phyloP scores from a whole-genome alignment of 2,797 vertebrate species.

The Notolepis coatsorum region DNA sequence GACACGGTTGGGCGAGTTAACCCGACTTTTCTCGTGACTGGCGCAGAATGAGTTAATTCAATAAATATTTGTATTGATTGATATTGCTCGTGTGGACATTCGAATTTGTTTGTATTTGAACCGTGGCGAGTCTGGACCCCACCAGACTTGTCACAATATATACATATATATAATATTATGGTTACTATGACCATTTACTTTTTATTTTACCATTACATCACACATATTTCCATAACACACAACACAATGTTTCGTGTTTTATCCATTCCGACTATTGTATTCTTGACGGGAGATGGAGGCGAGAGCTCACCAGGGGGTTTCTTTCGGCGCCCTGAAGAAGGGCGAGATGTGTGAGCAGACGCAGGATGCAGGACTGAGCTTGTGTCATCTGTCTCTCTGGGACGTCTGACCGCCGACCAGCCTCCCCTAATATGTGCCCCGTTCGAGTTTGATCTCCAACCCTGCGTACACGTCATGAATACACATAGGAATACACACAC shows the following conservation, averaged over 20 bases:
- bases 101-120: too few species aligned
- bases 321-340: constrained; percentile 72
- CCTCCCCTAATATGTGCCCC: constrained; percentile 74
- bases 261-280: not conserved
- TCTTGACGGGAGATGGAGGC: not conserved
- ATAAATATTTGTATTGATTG: too few species aligned
- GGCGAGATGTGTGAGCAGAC: constrained; percentile 74
- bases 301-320: constrained; percentile 53
- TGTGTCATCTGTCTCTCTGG: constrained; percentile 66
- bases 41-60: too few species aligned
- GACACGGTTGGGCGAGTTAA: too few species aligned
- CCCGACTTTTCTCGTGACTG: too few species aligned
- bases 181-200: too few species aligned
- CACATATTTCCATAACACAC: not conserved
- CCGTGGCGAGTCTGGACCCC: too few species aligned
- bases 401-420: constrained; percentile 63
- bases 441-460: constrained; percentile 55
- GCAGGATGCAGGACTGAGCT: constrained; percentile 67
- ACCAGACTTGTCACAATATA: too few species aligned
- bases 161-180: too few species aligned
- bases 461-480: not conserved
- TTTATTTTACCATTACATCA: too few species aligned
- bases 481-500: not conserved
- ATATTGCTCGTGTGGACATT: too few species aligned
- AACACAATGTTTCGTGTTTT: accelerated